A percentile compares a stretch with the other conserved stretches of the same genome.
Conservation (phyloP, 2,113 vertebrate species). For the Mola mola region DNA sequence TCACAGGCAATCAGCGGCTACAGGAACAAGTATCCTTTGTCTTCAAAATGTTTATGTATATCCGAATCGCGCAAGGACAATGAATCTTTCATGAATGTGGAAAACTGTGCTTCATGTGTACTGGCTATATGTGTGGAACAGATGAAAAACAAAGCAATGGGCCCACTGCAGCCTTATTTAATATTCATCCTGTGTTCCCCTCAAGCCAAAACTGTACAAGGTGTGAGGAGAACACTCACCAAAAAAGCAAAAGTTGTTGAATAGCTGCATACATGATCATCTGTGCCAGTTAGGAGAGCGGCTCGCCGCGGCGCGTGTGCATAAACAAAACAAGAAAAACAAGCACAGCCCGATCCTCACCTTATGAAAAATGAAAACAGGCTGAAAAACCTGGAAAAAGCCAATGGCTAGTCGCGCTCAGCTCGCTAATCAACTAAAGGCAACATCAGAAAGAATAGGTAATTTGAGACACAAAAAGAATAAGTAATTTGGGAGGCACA, state of each 20-base stretch:
- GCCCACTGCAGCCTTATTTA: constrained; percentile 48
- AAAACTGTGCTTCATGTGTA: constrained; percentile 30
- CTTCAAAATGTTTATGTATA: constrained; percentile 52
- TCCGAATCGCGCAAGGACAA: constrained; percentile 35
- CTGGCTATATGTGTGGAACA: constrained; percentile 29
- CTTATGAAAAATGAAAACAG: constrained; percentile 52
- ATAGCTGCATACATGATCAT: constrained; percentile 61
- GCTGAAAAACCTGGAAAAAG: constrained; percentile 73
- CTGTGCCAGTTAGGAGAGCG: background rate
- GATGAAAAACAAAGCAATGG: constrained; percentile 71
- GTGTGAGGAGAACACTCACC: constrained; percentile 59
- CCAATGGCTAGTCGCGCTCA: constrained; percentile 78
- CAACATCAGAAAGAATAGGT: constrained; percentile 87
- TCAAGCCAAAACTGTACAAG: constrained; percentile 56
- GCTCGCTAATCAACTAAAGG: constrained; percentile 82
- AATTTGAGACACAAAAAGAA: constrained; percentile 86
- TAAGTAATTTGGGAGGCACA: constrained; percentile 83
- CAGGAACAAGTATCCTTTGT: constrained; percentile 36
- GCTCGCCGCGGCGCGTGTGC: too few species aligned
- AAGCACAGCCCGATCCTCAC: constrained; percentile 11
- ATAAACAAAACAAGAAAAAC: background rate
- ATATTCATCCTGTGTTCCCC: constrained; percentile 67
- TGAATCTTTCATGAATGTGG: constrained; percentile 65
- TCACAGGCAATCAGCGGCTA: constrained; percentile 28
- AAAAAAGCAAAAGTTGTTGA: constrained; percentile 57